Conservation (phyloP, 2,113 vertebrate species). For the Dasyprocta punctata region DNA sequence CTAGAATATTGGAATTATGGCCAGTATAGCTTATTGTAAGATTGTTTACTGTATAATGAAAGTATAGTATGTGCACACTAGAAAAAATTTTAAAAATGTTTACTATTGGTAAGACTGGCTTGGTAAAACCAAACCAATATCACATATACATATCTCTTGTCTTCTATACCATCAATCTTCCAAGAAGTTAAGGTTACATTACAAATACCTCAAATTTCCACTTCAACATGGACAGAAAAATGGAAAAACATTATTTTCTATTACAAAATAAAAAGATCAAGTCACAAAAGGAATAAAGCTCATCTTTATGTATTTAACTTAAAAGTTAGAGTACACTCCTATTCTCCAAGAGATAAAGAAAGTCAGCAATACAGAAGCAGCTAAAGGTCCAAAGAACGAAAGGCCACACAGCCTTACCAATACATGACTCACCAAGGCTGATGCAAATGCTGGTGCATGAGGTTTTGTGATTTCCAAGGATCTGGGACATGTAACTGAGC, state of each 20-base stretch:
- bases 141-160: neutral
- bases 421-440: neutral
- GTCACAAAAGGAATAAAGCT: slow-evolving; percentile 5
- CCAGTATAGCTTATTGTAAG: slow-evolving; percentile 27
- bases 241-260: slow-evolving; percentile 35
- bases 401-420: neutral
- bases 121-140: neutral
- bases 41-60: slow-evolving; percentile 49
- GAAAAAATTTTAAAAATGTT: slow-evolving; percentile 54
- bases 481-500: slow-evolving; percentile 57
- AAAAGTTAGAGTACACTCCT: neutral
- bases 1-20: slow-evolving; percentile 46
- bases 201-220: slow-evolving; percentile 41
- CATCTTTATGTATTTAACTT: slow-evolving; percentile 42
- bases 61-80: slow-evolving; percentile 49
- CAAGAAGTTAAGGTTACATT: neutral
- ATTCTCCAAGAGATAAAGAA: neutral
- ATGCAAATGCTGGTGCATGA: slow-evolving; percentile 29
- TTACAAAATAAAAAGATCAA: slow-evolving; percentile 36
- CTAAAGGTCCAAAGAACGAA: neutral
- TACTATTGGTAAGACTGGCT: slow-evolving; percentile 30
- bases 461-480: slow-evolving; percentile 43
- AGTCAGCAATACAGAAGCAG: neutral
- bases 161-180: neutral
- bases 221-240: slow-evolving; percentile 28